phyloP scores from a whole-genome alignment of 2,888 invertebrate genomes.

The Yponomeuta malinellus region DNA sequence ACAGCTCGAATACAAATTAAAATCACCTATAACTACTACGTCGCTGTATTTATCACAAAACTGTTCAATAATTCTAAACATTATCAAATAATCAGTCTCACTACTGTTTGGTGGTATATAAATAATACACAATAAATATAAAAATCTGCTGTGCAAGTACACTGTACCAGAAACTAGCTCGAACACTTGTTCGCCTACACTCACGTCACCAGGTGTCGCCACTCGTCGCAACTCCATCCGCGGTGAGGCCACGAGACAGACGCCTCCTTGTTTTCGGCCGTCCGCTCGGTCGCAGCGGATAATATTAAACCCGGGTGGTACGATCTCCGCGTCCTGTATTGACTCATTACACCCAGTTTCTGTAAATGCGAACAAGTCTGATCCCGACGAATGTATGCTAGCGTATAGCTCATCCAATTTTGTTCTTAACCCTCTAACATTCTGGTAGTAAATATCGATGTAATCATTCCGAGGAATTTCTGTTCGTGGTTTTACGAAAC shows the following conservation, averaged over 20 bases:
- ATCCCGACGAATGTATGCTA: constrained; percentile 1
- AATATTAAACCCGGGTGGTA: constrained; percentile 15
- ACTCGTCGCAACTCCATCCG: neutral
- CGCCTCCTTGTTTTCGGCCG: constrained; percentile 18
- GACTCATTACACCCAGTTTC: constrained; percentile 17
- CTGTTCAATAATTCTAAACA: constrained; percentile 3
- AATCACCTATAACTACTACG: constrained; percentile 9
- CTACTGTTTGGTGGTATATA: constrained; percentile 5
- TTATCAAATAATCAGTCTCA: neutral
- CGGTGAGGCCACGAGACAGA: constrained; percentile 15
- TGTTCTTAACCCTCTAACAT: constrained; percentile 16
- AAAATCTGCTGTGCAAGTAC: neutral
- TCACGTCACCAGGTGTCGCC: neutral
- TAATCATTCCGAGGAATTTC: neutral
- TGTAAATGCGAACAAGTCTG: constrained; percentile 15
- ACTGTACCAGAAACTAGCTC: constrained; percentile 1
- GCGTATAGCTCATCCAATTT: constrained; percentile 13
- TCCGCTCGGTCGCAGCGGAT: constrained; percentile 18
- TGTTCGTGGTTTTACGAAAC: constrained; percentile 19
- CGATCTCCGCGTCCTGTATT: constrained; percentile 16
- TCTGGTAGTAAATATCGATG: constrained; percentile 15
- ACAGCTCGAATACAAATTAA: neutral
- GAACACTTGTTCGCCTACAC: neutral
- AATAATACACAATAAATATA: constrained; percentile 5
- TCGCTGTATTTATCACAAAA: neutral